phyloP scores from a whole-genome alignment of 2,113 vertebrate species.

The Equus quagga region DNA sequence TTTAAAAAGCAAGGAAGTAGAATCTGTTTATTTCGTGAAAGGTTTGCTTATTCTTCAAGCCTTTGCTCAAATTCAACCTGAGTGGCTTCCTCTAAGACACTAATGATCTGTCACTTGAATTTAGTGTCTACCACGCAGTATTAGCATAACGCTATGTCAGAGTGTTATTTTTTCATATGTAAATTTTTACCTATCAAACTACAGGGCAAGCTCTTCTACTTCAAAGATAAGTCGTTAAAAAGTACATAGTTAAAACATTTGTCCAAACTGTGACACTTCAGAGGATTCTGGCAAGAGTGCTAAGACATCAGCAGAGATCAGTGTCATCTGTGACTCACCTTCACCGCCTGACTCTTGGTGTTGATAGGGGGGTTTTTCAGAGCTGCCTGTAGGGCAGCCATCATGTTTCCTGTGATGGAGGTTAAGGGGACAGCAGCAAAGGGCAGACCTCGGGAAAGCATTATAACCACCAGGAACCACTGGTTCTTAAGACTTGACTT shows the following conservation, averaged over 20 bases:
- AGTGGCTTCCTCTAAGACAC: neutral
- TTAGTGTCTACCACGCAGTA: neutral
- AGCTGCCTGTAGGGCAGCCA: constrained; percentile 96
- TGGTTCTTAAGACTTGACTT: constrained; percentile 1
- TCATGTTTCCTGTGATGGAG: constrained; percentile 94
- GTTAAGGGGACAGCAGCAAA: constrained; percentile 88
- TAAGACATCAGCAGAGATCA: neutral
- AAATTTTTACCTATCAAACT: neutral
- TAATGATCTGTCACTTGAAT: neutral
- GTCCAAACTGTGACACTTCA: neutral
- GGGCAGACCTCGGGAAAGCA: neutral
- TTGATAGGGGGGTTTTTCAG: constrained; percentile 99
- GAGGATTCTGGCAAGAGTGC: neutral
- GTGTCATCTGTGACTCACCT: constrained; percentile 86
- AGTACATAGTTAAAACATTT: neutral
- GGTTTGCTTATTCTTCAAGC: neutral
- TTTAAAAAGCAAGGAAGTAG: constrained; percentile 21
- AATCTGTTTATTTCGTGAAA: constrained; percentile 6
- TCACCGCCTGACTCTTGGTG: constrained; percentile 97
- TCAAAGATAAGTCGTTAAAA: neutral
- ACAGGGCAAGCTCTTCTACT: neutral
- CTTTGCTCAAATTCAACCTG: neutral
- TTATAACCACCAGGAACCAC: neutral
- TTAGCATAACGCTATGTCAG: neutral
- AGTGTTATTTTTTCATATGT: neutral